A percentile compares a stretch with the other conserved stretches of the same genome.
phyloP scores from a whole-genome alignment of 2,888 invertebrate species.

The Phalangium opilio region DNA sequence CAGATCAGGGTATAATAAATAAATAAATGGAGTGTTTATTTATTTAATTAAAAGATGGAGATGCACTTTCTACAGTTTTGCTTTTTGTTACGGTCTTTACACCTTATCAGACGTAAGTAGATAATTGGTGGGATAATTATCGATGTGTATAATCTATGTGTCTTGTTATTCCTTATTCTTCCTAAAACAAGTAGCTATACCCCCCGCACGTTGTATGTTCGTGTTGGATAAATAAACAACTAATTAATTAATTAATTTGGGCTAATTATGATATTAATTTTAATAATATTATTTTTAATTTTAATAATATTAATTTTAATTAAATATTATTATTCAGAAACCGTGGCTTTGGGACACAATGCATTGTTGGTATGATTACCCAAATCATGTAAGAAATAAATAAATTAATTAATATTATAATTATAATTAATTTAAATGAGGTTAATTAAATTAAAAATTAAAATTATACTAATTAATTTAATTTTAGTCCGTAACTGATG shows the following conservation, averaged over 20 bases:
- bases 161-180: slow-evolving; percentile 1
- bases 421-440: neutral
- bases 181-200: neutral
- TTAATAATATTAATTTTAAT: slow-evolving; percentile 1
- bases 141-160: too few species aligned
- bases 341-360: slow-evolving; percentile 85
- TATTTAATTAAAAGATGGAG: neutral
- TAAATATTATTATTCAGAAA: slow-evolving; percentile 38
- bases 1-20: too few species aligned
- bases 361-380: slow-evolving; percentile 64
- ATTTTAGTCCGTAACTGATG: slow-evolving; percentile 55
- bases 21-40: neutral
- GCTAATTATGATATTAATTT: slow-evolving; percentile 1
- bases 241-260: slow-evolving; percentile 7
- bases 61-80: neutral
- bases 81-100: neutral
- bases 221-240: neutral
- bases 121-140: too few species aligned
- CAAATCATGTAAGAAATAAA: slow-evolving; percentile 46
- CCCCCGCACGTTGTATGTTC: neutral
- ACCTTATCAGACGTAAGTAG: neutral
- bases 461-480: slow-evolving; percentile 6
- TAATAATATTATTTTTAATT: neutral
- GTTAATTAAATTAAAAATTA: neutral
- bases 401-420: neutral